Evolutionary conservation across 2,797 vertebrate genomes (phyloP).

Genomic region (Austrolebias charrua): DNA sequence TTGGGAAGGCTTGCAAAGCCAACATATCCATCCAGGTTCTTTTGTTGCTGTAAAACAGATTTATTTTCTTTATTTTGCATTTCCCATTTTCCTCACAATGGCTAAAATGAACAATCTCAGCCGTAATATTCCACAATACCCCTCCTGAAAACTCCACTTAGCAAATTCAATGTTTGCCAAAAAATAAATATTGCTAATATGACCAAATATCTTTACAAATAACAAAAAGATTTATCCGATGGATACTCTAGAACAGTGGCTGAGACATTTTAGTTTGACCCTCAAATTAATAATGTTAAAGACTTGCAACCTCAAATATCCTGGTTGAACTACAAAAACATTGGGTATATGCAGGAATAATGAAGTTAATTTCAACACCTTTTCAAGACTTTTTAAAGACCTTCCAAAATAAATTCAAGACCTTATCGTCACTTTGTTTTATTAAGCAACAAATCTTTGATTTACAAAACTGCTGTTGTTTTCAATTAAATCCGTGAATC

Average conservation of each 20-base stretch:
- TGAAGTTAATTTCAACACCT: not conserved
- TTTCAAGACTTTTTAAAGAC: too few species aligned
- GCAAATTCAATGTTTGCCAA: not conserved
- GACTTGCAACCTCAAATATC: not conserved
- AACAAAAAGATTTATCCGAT: not conserved
- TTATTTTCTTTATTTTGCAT: not conserved
- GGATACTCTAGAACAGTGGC: not conserved
- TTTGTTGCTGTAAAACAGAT: slow-evolving; percentile 87
- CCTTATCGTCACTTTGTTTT: too few species aligned
- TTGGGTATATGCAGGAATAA: too few species aligned
- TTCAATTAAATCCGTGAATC: too few species aligned
- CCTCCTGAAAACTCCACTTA: not conserved
- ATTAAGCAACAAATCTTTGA: too few species aligned
- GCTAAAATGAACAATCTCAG: not conserved
- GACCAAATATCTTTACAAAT: too few species aligned
- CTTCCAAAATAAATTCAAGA: too few species aligned
- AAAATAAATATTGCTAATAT: not conserved
- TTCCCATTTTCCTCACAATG: not conserved
- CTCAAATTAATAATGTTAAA: too few species aligned
- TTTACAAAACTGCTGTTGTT: too few species aligned
- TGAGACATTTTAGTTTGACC: too few species aligned
- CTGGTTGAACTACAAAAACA: too few species aligned
- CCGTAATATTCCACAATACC: too few species aligned
- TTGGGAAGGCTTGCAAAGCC: slow-evolving; percentile 99
- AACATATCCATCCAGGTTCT: slow-evolving; percentile 98